These are phyloP conservation scores for Carettochelys insculpta DNA, from an alignment of 2,113 vertebrate species.

Conservation along the genomic window DNA sequence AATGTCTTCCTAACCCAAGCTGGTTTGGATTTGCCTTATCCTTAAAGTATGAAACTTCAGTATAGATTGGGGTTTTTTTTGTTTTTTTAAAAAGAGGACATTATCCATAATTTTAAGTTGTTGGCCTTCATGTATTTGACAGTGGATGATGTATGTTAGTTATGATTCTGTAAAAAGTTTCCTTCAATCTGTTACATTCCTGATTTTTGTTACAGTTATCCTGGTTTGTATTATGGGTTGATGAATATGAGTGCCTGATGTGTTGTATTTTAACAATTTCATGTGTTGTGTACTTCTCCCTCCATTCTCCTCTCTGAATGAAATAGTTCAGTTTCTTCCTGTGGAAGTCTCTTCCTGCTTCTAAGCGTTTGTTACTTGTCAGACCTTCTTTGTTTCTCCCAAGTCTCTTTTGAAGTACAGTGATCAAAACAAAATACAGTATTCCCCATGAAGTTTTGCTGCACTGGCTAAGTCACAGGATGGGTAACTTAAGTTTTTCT, in stretches of 20 bases:
- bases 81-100: no score
- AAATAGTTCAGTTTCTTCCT: background rate
- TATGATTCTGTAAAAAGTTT: background rate
- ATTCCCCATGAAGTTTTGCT: background rate
- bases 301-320: background rate
- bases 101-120: background rate
- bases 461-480: background rate
- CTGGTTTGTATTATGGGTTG: background rate
- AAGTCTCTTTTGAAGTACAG: background rate
- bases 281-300: background rate
- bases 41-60: background rate
- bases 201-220: background rate
- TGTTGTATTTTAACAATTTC: background rate
- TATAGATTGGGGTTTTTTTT: no score
- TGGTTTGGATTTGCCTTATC: background rate
- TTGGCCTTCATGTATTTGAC: background rate
- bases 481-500: background rate
- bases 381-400: background rate
- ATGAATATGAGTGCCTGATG: background rate
- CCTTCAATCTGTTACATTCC: background rate
- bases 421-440: background rate
- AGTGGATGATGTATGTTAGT: background rate
- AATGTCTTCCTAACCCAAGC: fast-evolving
- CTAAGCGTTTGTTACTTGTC: background rate
- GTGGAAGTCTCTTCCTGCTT: background rate